Conservation (phyloP, 1,140 invertebrate species). For the Drosophila triauraria region DNA sequence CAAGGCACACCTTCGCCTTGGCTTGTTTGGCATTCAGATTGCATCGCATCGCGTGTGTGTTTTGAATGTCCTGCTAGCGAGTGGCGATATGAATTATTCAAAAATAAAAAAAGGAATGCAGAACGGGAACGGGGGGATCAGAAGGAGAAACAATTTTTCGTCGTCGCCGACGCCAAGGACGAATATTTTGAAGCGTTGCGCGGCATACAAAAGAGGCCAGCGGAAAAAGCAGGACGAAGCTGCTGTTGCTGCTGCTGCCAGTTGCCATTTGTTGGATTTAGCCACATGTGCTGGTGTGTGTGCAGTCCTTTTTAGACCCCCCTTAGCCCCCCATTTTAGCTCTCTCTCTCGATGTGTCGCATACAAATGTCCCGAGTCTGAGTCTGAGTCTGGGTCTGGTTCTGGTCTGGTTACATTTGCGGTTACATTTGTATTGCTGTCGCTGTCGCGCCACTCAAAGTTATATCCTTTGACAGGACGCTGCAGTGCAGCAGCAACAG, state of each 20-base stretch:
- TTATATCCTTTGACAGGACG: constrained; percentile 80
- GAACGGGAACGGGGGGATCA: not conserved
- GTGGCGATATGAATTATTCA: constrained; percentile 84
- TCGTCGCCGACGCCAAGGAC: constrained; percentile 81
- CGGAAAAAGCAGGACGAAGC: constrained; percentile 52
- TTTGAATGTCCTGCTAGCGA: constrained; percentile 79
- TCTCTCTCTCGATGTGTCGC: constrained; percentile 60
- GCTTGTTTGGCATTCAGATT: constrained; percentile 83
- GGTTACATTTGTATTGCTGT: constrained; percentile 78
- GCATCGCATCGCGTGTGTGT: constrained; percentile 82
- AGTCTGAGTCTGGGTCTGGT: constrained; percentile 56
- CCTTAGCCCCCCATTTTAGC: not conserved
- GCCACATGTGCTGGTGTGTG: constrained; percentile 54
- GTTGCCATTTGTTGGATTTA: constrained; percentile 58
- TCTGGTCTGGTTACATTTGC: constrained; percentile 58
- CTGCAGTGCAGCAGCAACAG: constrained; percentile 56
- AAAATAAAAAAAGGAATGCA: constrained; percentile 51
- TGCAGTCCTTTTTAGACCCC: constrained; percentile 5
- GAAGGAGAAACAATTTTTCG: constrained; percentile 60
- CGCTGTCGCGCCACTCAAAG: constrained; percentile 75
- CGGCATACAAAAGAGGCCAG: constrained; percentile 82
- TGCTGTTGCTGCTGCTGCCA: constrained; percentile 31
- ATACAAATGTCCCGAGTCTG: constrained; percentile 76
- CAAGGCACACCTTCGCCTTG: constrained; percentile 46
- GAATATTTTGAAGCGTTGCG: constrained; percentile 79